Evolutionary conservation across 2,113 vertebrate species (phyloP).

Genomic region (Nothobranchius furzeri): DNA sequence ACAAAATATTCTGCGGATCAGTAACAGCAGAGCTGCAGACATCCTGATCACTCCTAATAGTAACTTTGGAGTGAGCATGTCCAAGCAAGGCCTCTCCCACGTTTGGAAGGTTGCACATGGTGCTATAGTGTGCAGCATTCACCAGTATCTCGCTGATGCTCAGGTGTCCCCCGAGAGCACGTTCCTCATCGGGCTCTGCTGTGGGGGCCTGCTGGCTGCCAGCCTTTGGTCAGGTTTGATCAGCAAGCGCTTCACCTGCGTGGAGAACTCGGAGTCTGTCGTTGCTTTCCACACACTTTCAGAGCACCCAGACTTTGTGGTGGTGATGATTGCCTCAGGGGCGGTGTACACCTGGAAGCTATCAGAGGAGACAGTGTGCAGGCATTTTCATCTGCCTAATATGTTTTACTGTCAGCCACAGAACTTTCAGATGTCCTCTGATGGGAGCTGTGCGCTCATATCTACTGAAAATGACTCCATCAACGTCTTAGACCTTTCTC

Average conservation of each 20-base stretch:
- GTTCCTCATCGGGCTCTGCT: constrained; percentile 75
- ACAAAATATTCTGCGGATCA: constrained; percentile 72
- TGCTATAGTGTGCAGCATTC: constrained; percentile 73
- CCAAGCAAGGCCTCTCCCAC: constrained; percentile 60
- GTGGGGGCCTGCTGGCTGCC: constrained; percentile 75
- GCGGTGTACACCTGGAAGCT: constrained; percentile 81
- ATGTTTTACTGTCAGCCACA: constrained; percentile 52
- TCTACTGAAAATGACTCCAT: constrained; percentile 57
- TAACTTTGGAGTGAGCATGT: constrained; percentile 75
- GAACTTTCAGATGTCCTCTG: constrained; percentile 71
- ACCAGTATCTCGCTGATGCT: constrained; percentile 62
- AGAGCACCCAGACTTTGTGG: constrained; percentile 75
- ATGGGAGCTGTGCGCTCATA: constrained; percentile 73
- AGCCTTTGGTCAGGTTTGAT: constrained; percentile 81
- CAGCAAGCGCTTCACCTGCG: constrained; percentile 74
- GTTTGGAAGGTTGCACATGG: constrained; percentile 79
- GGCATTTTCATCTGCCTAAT: constrained; percentile 74
- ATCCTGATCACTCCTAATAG: constrained; percentile 76
- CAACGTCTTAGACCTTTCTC: constrained; percentile 70
- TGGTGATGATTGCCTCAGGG: constrained; percentile 73
- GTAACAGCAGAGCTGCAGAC: constrained; percentile 60
- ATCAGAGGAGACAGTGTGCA: constrained; percentile 75
- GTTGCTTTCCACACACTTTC: constrained; percentile 74
- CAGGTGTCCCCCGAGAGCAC: constrained; percentile 79
- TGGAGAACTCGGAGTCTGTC: constrained; percentile 54